phyloP scores from a whole-genome alignment of 2,888 invertebrate species.

The Trachelus tabidus region DNA sequence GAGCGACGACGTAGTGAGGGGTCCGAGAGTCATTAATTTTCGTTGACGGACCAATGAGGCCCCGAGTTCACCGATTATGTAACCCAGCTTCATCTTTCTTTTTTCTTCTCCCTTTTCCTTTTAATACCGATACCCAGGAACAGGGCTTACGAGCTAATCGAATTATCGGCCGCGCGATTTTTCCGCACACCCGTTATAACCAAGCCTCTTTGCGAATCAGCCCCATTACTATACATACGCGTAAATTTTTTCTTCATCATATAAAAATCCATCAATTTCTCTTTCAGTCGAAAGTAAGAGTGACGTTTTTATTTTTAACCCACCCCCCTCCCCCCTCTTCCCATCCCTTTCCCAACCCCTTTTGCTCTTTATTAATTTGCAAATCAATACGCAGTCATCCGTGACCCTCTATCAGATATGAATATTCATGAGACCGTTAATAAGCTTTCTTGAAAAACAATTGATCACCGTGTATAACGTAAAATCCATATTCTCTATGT shows the following conservation, averaged over 20 bases:
- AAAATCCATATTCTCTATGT: not conserved
- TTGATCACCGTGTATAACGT: not conserved
- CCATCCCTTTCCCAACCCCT: not conserved
- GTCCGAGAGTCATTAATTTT: not conserved
- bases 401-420: not conserved
- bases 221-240: not conserved
- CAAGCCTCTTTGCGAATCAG: not conserved
- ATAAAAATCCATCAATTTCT: not conserved
- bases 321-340: fast-evolving
- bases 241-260: not conserved
- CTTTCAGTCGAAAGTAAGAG: not conserved
- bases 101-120: not conserved
- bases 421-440: not conserved
- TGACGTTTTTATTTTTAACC: not conserved
- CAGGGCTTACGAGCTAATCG: not conserved
- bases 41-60: not conserved
- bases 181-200: not conserved
- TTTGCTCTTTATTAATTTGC: not conserved
- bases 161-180: not conserved
- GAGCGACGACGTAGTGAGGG: not conserved
- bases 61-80: not conserved
- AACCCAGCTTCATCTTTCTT: not conserved
- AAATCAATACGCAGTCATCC: not conserved
- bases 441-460: not conserved
- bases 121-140: not conserved